These are phyloP conservation scores for Anorthoa munda DNA, from an alignment of 2,888 invertebrate species.

Conservation along the genomic window DNA sequence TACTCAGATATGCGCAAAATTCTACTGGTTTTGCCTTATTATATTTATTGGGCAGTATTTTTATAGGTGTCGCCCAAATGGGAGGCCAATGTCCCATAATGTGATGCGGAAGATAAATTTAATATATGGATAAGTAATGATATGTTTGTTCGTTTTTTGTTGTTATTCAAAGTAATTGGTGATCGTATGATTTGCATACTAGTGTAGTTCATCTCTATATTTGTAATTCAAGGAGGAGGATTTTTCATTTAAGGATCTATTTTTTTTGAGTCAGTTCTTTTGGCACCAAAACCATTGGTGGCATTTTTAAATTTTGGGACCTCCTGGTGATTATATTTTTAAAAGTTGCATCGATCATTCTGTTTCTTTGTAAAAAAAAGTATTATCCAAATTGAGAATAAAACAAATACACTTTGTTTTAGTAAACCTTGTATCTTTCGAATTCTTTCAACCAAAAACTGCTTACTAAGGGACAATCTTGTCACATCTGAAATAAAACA, in stretches of 20 bases:
- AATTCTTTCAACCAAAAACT: background rate
- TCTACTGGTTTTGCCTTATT: conserved; percentile 51
- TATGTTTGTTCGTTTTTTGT: conserved; percentile 30
- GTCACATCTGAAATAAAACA: background rate
- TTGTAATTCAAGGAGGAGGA: background rate
- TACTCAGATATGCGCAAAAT: conserved; percentile 57
- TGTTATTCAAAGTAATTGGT: conserved; percentile 28
- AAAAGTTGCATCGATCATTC: too few species aligned
- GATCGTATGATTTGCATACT: conserved; percentile 17
- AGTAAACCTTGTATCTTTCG: background rate
- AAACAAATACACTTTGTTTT: background rate
- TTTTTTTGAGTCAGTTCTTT: background rate
- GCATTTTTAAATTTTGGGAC: too few species aligned
- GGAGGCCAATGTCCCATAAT: conserved; percentile 51
- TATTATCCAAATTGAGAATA: too few species aligned
- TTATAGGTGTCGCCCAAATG: conserved; percentile 40
- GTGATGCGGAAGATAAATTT: conserved; percentile 46
- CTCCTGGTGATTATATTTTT: background rate
- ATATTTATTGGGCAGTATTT: conserved; percentile 49
- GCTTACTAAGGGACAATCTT: too few species aligned
- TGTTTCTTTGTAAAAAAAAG: too few species aligned
- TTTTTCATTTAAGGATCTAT: background rate
- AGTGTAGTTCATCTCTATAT: background rate
- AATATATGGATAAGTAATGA: conserved; percentile 20
- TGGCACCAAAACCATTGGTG: too few species aligned